Evolutionary conservation across 1,140 invertebrate genomes (phyloP).

Genomic region (Anagrus nilaparvatae): DNA sequence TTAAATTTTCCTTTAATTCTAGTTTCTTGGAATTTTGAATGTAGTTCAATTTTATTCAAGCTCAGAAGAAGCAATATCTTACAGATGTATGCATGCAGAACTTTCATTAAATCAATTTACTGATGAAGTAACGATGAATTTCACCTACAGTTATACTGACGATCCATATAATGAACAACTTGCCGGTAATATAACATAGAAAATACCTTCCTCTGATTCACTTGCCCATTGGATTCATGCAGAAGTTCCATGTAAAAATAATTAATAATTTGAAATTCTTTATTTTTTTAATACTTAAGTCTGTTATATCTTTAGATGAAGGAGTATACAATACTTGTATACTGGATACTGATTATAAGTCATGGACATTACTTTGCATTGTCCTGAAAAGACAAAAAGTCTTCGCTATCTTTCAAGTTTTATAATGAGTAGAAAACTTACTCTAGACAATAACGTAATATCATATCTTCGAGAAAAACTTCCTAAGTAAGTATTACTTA

Average conservation of each 20-base stretch:
- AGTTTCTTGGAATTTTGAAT: constrained; percentile 72
- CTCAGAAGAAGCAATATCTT: constrained; percentile 69
- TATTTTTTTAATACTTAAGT: not conserved
- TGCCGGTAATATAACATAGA: constrained; percentile 76
- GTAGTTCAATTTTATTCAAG: constrained; percentile 80
- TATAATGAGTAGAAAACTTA: constrained; percentile 58
- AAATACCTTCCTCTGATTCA: constrained; percentile 55
- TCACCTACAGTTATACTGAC: constrained; percentile 73
- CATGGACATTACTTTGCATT: constrained; percentile 74
- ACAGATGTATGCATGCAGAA: constrained; percentile 72
- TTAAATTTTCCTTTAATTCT: too few species aligned
- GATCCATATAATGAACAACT: constrained; percentile 70
- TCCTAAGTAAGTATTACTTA: constrained; percentile 40
- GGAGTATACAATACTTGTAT: constrained; percentile 83
- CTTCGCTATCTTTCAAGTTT: constrained; percentile 75
- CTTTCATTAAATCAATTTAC: constrained; percentile 49
- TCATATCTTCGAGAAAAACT: constrained; percentile 51
- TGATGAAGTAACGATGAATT: constrained; percentile 67
- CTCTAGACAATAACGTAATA: constrained; percentile 50
- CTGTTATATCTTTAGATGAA: constrained; percentile 50
- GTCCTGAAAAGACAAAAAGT: constrained; percentile 70
- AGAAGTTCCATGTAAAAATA: constrained; percentile 64
- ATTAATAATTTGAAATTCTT: not conserved
- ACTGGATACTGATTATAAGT: constrained; percentile 69
- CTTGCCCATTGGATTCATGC: constrained; percentile 77